phyloP scores from a whole-genome alignment of 2,888 invertebrate genomes.

The Zele albiditarsus region DNA sequence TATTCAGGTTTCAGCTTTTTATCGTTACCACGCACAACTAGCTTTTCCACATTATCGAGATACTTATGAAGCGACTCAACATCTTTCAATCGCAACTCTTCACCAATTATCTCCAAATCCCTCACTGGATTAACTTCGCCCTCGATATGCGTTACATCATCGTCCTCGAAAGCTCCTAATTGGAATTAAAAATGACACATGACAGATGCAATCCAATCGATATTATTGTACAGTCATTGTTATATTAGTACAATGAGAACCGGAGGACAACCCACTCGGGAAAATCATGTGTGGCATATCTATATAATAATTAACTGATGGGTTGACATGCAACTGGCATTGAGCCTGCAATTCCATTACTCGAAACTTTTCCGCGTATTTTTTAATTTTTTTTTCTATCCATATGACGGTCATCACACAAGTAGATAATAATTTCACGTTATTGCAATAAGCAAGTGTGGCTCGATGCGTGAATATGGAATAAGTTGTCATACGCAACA shows the following conservation, averaged over 20 bases:
- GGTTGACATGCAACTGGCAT: slow-evolving; percentile 51
- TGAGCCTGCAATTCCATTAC: slow-evolving; percentile 49
- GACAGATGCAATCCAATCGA: slow-evolving; percentile 31
- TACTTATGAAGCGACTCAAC: slow-evolving; percentile 88
- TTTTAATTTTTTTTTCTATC: slow-evolving; percentile 25
- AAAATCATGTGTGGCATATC: neutral
- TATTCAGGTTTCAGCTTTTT: slow-evolving; percentile 97
- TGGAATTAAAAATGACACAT: slow-evolving; percentile 35
- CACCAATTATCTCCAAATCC: slow-evolving; percentile 96
- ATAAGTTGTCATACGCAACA: neutral
- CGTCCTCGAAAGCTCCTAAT: slow-evolving; percentile 96
- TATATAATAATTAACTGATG: neutral
- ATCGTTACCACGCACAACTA: slow-evolving; percentile 88
- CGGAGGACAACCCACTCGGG: neutral
- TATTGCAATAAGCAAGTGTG: slow-evolving; percentile 37
- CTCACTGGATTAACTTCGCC: slow-evolving; percentile 98
- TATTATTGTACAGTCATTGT: neutral
- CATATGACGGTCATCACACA: slow-evolving; percentile 20
- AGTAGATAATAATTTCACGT: slow-evolving; percentile 32
- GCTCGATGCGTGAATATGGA: neutral
- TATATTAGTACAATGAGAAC: neutral
- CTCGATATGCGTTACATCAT: slow-evolving; percentile 98
- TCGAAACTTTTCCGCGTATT: slow-evolving; percentile 17
- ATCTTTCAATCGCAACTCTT: slow-evolving; percentile 96
- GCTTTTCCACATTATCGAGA: slow-evolving; percentile 90